Base-by-base conservation (phyloP, 2,113 vertebrate species). In the Gallinago undulata region DNA sequence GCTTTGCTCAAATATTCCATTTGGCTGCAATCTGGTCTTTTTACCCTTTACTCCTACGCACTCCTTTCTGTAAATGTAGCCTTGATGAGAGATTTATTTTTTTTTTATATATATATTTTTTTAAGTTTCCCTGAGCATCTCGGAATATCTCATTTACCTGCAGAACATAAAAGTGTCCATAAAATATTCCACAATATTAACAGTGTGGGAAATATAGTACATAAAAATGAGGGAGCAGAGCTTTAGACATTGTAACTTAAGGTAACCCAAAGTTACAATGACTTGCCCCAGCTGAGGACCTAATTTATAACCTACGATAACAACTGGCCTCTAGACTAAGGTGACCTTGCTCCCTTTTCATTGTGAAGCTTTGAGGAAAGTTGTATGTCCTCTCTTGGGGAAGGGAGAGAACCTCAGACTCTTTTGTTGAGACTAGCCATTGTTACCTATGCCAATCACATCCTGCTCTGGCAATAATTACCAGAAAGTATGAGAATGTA, bases 391-490 rank as follows among this genome's bases (percentile, higher is more conserved):
- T 59, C 74, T 82, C 50, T 72, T 9, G 13, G 21, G 56, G 23
- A 84, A 85, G 10, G 7, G 10, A 90, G 19, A 78, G 18, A 87
- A 92, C 51, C 69, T 17, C 48, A 85, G 19, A 45, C 7, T 59
- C 68, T 80, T 63, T 50, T 68, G 50, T 57, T 84, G 62, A 80
- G 81, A 56, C 13, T 35, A 50, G 18, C 12, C 30, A 33, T 86
- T 19, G 8, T 90, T 93, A 92, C 16, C 6, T 43, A 92, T 96
- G 74, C 35, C 81, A 94, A 67, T 94, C 84, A 96, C 56, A 94
- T 77, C 53, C 73, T 76, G 28, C 13, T 75, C 41, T 31, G 84
- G 27, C 3, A 11, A 94, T 95, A 97, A 95, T 93, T 94, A 68
- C 50, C 27, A 67, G 48, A 33, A 22, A 72, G 35, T 90, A 67